Evolutionary conservation across 2,113 vertebrate species (phyloP), one percentile per base, ranked within the genome.

Genomic region (Ammodytes marinus): DNA sequence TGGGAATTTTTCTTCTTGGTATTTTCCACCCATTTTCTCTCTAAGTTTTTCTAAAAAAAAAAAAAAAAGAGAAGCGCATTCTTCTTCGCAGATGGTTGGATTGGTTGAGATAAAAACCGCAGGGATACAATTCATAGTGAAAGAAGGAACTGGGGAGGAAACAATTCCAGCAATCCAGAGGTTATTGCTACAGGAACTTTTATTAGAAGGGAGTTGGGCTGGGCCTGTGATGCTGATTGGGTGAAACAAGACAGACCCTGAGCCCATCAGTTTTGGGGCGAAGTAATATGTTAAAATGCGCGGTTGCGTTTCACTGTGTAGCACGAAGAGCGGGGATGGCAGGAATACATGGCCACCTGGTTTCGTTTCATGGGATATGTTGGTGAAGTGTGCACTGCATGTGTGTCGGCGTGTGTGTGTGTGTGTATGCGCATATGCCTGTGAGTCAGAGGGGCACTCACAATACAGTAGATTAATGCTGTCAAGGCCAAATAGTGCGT

Each of bases 291-390:
- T 66, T 49, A 79, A 77, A 79, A 77, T 80, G 81, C 84, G 86
- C 88, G 85, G 69, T 68, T 80, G 79, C 54, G 75, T 84, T 92
- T 89, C 52, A 65, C 47, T 70, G 58, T 17, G 70, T 27, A 27
- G 67, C 45, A 63, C 9, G 52, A 69, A 37, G 17, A 72, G 37
- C 40, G 69, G 66, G 47, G 54, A 64, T 47, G 69, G 71, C 69
- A 66, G 81, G 69, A 80, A 70, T 76, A 79, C 69, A 85, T 91
- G 88, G 88, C 82, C 85, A 91, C 87, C 87, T 90, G 91, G 83
- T 79, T 74, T 73, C 67, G 77, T 90, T 91, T 92, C 78, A 81
- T 58, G 72, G 64, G 13, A 82, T 66, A 69, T 59, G 82, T 88
- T 87, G 82, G 76, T 52, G 9, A 74, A 52, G 68, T 88, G 86